Conservation (phyloP, 2,888 invertebrate species). For the Cremastobaeus sp. region DNA sequence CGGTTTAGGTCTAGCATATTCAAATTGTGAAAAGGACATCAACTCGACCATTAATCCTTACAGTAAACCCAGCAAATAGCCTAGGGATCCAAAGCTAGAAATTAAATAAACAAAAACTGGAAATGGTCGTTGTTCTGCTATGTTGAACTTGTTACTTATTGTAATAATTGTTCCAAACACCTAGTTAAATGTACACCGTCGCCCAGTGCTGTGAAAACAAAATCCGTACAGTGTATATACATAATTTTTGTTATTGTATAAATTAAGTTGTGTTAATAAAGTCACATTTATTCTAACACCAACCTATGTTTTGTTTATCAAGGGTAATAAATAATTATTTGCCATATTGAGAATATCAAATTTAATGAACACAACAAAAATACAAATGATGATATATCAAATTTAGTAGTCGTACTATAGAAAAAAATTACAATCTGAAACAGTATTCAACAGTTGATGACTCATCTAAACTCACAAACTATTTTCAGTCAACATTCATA, state of each 20-base stretch:
- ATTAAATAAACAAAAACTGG: slow-evolving; percentile 58
- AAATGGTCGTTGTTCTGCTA: slow-evolving; percentile 23
- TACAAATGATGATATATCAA: slow-evolving; percentile 44
- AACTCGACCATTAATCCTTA: slow-evolving; percentile 74
- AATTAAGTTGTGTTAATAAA: slow-evolving; percentile 51
- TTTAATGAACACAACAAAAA: slow-evolving; percentile 52
- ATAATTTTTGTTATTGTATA: slow-evolving; percentile 47
- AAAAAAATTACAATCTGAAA: slow-evolving; percentile 5
- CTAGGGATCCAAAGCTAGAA: slow-evolving; percentile 62
- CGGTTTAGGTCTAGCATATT: slow-evolving; percentile 93
- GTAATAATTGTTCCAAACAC: slow-evolving; percentile 22
- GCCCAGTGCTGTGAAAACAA: slow-evolving; percentile 59
- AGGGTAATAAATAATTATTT: not conserved
- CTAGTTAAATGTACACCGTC: slow-evolving; percentile 52
- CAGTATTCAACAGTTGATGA: too few species aligned
- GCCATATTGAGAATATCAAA: slow-evolving; percentile 25
- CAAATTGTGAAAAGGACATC: slow-evolving; percentile 89
- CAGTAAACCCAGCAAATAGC: slow-evolving; percentile 37
- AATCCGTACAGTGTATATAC: slow-evolving; percentile 64
- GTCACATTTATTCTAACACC: slow-evolving; percentile 23
- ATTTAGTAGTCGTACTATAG: slow-evolving; percentile 16
- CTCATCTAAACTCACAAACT: not conserved
- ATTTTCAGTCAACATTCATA: slow-evolving; percentile 3
- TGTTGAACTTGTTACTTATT: not conserved
- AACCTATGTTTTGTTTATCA: not conserved